Evolutionary conservation across 2,113 vertebrate genomes (phyloP).

Genomic region (Arizona elegans): DNA sequence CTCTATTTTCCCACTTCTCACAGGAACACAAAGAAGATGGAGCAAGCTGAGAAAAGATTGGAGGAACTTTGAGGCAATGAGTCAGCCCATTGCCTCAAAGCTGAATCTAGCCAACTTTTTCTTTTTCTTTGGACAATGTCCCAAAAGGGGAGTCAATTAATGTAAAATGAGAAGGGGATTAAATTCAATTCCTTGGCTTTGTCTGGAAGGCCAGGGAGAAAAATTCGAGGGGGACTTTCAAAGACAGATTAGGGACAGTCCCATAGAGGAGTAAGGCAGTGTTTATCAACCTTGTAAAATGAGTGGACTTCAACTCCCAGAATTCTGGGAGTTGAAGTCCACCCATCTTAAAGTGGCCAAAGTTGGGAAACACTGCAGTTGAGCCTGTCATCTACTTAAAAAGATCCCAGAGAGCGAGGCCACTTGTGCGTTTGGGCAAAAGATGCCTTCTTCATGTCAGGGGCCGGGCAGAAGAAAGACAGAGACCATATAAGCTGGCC

Average conservation of each 20-base stretch:
- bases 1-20: neutral
- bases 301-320: neutral
- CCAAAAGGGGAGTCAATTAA: neutral
- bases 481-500: neutral
- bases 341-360: neutral
- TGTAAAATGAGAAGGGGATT: neutral
- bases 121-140: neutral
- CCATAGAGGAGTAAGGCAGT: neutral
- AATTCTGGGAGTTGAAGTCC: neutral
- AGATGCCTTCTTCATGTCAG: neutral
- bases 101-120: neutral
- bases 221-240: neutral
- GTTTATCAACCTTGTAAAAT: neutral
- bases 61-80: neutral
- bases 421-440: neutral
- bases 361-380: neutral
- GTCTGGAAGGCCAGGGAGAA: neutral
- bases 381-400: neutral
- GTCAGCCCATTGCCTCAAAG: neutral
- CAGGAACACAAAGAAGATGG: conserved; percentile 27
- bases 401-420: neutral
- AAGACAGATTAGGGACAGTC: neutral
- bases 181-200: neutral
- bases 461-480: neutral
- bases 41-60: neutral